Evolutionary conservation across 2,888 invertebrate species (phyloP).

Genomic region (Hedychridium roseum): DNA sequence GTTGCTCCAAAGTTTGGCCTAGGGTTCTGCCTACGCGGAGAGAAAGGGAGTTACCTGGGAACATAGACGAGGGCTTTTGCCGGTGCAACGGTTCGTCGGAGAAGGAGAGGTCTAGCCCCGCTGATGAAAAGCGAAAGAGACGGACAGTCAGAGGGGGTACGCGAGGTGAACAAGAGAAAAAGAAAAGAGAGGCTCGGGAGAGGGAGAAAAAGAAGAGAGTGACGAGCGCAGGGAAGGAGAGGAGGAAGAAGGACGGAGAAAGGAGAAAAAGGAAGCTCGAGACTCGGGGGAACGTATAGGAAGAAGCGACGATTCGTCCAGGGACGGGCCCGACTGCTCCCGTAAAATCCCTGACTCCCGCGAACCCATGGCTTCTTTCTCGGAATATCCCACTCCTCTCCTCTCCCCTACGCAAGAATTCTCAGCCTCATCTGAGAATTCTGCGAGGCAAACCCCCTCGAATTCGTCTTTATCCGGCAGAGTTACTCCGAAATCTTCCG

Average conservation of each 20-base stretch:
- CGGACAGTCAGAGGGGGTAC: neutral
- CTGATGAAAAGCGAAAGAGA: neutral
- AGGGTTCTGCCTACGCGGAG: conserved; percentile 27
- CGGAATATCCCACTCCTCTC: no score
- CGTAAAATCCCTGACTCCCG: no score
- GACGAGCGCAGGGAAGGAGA: conserved; percentile 1
- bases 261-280: conserved; percentile 5
- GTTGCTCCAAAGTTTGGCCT: conserved; percentile 25
- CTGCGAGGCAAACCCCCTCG: no score
- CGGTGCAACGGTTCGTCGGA: conserved; percentile 13
- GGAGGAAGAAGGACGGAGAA: conserved; percentile 4
- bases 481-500: no score
- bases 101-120: conserved; percentile 6
- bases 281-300: neutral
- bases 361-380: no score
- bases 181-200: neutral
- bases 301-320: no score
- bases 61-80: neutral
- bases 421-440: no score
- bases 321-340: no score
- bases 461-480: no score
- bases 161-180: neutral
- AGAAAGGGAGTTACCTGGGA: conserved; percentile 17
- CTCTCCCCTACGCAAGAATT: no score
- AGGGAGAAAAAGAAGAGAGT: no score